Percentiles rank a stretch among this genome's conserved stretches.
These are phyloP conservation scores for Orestias chungarensis DNA, from an alignment of 2,797 vertebrate species.

Conservation along the genomic window DNA sequence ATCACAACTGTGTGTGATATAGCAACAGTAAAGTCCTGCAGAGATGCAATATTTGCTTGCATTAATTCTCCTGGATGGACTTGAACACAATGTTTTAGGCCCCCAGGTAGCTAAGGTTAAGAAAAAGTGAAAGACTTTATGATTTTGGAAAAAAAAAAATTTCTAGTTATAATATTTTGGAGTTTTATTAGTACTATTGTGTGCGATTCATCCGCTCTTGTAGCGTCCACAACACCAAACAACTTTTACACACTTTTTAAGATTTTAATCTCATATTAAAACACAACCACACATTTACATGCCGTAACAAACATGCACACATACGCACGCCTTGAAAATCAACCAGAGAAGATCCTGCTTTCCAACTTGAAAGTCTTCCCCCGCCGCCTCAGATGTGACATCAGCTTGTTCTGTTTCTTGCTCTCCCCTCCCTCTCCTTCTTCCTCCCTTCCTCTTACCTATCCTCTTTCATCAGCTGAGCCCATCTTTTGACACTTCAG, in stretches of 20 bases:
- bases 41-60: background rate
- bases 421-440: constrained; percentile 55
- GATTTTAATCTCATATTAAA: constrained; percentile 46
- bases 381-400: constrained; percentile 77
- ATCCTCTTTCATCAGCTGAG: constrained; percentile 78
- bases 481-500: constrained; percentile 83
- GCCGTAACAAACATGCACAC: constrained; percentile 24
- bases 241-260: constrained; percentile 52
- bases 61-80: background rate
- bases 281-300: constrained; percentile 7
- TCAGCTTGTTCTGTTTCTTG: constrained; percentile 73
- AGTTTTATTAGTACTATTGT: too few relatives aligned
- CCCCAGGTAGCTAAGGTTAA: background rate
- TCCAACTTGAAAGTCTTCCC: constrained; percentile 75
- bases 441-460: constrained; percentile 66
- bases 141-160: background rate
- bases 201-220: constrained; percentile 2
- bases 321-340: constrained; percentile 55
- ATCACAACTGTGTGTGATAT: background rate
- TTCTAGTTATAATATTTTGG: too few relatives aligned
- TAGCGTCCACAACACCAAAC: constrained; percentile 32
- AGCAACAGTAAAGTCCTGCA: background rate
- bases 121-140: background rate
- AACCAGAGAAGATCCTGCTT: constrained; percentile 61
- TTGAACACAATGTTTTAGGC: background rate